Evolutionary conservation across 2,113 vertebrate species (phyloP).

Genomic region (Tragelaphus imberbis): DNA sequence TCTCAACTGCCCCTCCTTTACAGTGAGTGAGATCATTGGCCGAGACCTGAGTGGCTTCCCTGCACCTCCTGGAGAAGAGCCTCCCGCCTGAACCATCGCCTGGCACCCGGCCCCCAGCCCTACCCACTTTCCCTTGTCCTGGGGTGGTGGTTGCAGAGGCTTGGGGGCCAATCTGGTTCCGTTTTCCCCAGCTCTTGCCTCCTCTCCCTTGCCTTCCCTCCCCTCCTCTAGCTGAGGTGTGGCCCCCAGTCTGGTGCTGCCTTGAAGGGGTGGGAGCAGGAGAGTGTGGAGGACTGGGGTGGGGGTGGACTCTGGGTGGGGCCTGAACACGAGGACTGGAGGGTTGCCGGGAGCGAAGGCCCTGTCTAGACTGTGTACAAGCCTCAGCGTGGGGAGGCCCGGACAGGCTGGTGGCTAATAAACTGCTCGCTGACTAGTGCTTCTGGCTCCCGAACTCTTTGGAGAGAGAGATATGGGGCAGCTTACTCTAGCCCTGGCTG

Average conservation of each 20-base stretch:
- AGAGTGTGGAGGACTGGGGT: not conserved
- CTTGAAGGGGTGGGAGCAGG: conserved; percentile 12
- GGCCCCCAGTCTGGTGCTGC: conserved; percentile 41
- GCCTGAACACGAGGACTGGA: not conserved
- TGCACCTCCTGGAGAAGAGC: conserved; percentile 61
- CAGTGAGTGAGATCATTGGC: conserved; percentile 79
- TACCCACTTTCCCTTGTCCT: not conserved
- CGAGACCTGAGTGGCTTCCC: conserved; percentile 76
- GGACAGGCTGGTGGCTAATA: conserved; percentile 56
- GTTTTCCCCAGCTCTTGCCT: not conserved
- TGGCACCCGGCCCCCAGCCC: not conserved
- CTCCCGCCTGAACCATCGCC: conserved; percentile 56
- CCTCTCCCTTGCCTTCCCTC: not conserved
- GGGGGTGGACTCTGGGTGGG: not conserved
- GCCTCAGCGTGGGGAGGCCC: not conserved
- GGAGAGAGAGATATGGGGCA: not conserved
- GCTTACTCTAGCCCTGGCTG: not conserved
- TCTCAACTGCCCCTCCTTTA: conserved; percentile 47
- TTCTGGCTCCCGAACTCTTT: conserved; percentile 49
- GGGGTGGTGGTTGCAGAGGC: conserved; percentile 22
- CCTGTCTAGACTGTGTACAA: not conserved
- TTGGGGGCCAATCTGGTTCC: conserved; percentile 3
- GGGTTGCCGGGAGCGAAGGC: not conserved
- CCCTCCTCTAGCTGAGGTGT: not conserved
- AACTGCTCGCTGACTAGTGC: conserved; percentile 55